Conservation (phyloP, 2,113 vertebrate species). For the Podarcis cretensis region DNA sequence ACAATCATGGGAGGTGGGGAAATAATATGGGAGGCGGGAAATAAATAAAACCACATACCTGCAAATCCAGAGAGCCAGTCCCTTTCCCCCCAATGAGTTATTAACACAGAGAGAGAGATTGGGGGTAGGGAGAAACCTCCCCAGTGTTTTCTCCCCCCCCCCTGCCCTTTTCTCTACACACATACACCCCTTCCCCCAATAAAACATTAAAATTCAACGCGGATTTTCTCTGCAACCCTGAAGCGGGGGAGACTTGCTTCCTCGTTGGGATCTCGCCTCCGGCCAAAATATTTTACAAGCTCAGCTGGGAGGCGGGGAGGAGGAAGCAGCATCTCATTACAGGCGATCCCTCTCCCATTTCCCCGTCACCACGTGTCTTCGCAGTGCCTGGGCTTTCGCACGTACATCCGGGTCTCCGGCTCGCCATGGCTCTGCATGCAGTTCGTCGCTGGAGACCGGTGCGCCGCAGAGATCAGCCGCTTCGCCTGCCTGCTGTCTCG, state of each 20-base stretch:
- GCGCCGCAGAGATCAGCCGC: neutral
- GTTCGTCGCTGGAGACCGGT: neutral
- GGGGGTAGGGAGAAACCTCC: neutral
- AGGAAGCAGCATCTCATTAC: conserved; percentile 4
- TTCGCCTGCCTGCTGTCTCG: neutral
- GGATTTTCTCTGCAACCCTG: neutral
- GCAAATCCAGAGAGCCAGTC: conserved; percentile 21
- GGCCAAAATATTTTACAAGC: conserved; percentile 21
- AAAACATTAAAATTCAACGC: conserved; percentile 1
- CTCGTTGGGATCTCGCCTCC: neutral
- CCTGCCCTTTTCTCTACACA: neutral
- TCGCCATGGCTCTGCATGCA: neutral
- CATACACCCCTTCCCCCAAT: neutral
- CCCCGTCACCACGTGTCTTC: neutral
- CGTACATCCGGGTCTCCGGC: conserved; percentile 5
- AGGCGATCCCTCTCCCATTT: neutral
- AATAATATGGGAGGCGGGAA: no score
- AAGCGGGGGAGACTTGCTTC: neutral
- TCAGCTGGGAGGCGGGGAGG: conserved; percentile 5
- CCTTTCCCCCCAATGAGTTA: neutral
- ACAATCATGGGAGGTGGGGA: neutral
- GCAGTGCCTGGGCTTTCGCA: neutral
- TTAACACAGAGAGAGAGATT: neutral
- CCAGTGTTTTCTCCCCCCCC: neutral
- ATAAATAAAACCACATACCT: conserved; percentile 15